These are phyloP conservation scores for Neomorphus geoffroyi DNA, from an alignment of 2,797 vertebrate genomes.

Conservation along the genomic window DNA sequence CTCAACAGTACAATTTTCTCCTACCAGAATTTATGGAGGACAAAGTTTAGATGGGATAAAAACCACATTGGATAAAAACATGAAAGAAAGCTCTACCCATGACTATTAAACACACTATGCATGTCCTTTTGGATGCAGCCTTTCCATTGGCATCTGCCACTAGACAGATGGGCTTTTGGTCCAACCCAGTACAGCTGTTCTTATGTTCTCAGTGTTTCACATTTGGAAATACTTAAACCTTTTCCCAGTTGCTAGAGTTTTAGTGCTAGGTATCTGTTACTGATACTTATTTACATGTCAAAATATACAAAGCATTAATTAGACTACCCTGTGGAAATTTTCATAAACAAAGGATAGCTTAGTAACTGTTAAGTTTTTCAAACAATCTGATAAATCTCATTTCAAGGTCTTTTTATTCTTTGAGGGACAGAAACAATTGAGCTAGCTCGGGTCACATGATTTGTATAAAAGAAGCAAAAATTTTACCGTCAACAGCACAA, in stretches of 20 bases:
- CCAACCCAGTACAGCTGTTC: background rate
- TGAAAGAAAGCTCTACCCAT: background rate
- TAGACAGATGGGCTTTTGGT: background rate
- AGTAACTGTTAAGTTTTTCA: background rate
- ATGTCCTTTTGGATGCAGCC: background rate
- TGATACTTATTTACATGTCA: background rate
- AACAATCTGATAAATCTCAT: background rate
- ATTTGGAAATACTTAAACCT: background rate
- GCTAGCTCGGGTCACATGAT: background rate
- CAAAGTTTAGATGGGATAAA: background rate
- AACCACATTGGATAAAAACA: background rate
- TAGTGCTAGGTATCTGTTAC: background rate
- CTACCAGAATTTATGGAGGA: background rate
- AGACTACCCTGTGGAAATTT: background rate
- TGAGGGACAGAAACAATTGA: background rate
- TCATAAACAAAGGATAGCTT: background rate
- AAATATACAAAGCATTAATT: background rate
- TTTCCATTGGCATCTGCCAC: background rate
- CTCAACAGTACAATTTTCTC: background rate
- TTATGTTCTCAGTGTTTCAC: background rate
- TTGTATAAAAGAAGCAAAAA: background rate
- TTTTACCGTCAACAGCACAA: background rate
- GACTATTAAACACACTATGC: background rate
- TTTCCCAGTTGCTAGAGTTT: background rate
- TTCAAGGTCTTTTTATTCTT: background rate